Evolutionary conservation across 2,888 invertebrate species (phyloP), one percentile per base, ranked within the genome.

Genomic region (Harpagoxenus sublaevis): DNA sequence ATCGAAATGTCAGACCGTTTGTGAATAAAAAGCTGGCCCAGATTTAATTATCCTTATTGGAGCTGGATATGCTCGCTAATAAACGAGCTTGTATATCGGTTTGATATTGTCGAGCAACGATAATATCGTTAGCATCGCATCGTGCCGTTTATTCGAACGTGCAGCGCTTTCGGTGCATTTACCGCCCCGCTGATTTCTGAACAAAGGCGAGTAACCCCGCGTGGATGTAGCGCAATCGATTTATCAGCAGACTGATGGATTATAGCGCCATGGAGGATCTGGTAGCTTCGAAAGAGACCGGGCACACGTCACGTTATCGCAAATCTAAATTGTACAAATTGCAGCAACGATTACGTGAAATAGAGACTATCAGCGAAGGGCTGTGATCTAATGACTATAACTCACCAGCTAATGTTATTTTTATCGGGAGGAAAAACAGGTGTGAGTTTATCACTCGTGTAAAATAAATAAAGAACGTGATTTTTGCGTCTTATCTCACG

Each of bases 171-270:
- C 74, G 55, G 82, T 75, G 85, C 75, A 84, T 82, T 89, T 89
- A 78, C 85, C 79, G 70, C 82, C 63, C 82, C 78, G 55, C 51
- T 85, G 90, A 82, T 88, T 88, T 77, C 82, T 63, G 86, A 83
- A 89, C 90, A 88, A 89, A 88, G 88, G 86, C 86, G 70, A 85
- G 70, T 53, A 66, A 62, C 35, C 53, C 81, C 71, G 39, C 71
- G 28, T 39, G 83, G 60, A 79, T 79, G 85, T 78, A 85, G 39
- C 73, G 78, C 85, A 81, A 79, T 89, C 83, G 88, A 84, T 88
- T 85, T 87, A 85, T 89, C 84, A 83, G 84, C 51, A 48, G 77
- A 82, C 82, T 85, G 88, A 89, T 81, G 89, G 81, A 89, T 89
- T 85, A 87, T 62, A 35, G 74, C 60, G 60, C 62, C 75, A 35